phyloP scores from a whole-genome alignment of 2,113 vertebrate species.

The Ceyx cyanopectus region DNA sequence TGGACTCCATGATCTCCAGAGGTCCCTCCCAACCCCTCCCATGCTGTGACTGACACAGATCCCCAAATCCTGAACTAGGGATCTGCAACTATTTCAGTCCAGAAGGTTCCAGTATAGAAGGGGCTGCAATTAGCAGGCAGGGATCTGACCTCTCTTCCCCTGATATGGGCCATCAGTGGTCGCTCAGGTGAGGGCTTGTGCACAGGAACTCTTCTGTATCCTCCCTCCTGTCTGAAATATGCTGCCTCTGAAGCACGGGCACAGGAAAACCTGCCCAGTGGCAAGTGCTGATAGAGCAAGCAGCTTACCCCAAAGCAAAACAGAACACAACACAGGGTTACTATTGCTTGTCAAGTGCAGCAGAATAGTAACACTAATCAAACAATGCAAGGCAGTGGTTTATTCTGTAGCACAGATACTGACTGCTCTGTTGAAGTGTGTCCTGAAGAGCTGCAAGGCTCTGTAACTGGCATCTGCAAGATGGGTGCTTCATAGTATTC shows the following conservation, averaged over 20 bases:
- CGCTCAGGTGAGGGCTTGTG: conserved; percentile 76
- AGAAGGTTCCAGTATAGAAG: neutral
- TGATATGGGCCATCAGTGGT: conserved; percentile 84
- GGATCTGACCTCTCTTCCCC: conserved; percentile 85
- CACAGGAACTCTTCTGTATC: conserved; percentile 70
- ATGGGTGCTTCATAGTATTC: conserved; percentile 89
- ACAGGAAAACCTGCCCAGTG: conserved; percentile 86
- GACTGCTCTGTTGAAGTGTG: conserved; percentile 79
- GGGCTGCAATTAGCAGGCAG: neutral
- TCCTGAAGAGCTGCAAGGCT: conserved; percentile 81
- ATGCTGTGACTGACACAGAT: neutral
- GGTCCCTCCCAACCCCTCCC: too few relatives aligned
- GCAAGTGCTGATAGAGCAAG: conserved; percentile 88
- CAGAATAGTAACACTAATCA: neutral
- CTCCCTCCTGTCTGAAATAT: conserved; percentile 63
- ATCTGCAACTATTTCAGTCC: neutral
- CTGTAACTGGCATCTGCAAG: conserved; percentile 84
- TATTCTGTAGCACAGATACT: conserved; percentile 50
- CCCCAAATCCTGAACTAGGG: neutral
- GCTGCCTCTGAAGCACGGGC: conserved; percentile 79
- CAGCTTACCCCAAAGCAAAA: conserved; percentile 78
- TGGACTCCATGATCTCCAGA: too few relatives aligned
- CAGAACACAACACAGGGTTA: neutral
- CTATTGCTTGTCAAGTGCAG: conserved; percentile 13
- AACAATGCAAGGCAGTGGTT: neutral